Percentiles rank a stretch among this genome's conserved stretches.
These are phyloP conservation scores for Trogon surrucura DNA, from an alignment of 2,113 vertebrate species.

Conservation along the genomic window DNA sequence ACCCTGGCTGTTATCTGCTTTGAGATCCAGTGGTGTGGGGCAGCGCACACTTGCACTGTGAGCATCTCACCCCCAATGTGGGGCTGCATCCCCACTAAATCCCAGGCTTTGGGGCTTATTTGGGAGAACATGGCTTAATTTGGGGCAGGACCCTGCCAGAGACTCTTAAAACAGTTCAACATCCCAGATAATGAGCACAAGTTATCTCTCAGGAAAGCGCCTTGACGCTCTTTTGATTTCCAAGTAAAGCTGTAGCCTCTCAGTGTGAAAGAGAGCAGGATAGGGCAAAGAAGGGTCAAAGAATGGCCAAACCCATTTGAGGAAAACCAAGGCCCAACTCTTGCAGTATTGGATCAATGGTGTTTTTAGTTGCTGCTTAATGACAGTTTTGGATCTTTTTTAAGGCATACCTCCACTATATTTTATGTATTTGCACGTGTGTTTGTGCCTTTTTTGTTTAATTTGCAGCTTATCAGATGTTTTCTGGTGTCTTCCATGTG, in stretches of 20 bases:
- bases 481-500: not conserved
- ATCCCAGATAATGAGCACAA: not conserved
- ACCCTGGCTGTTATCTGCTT: not conserved
- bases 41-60: not conserved
- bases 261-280: not conserved
- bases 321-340: not conserved
- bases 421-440: not conserved
- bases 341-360: not conserved
- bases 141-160: not conserved
- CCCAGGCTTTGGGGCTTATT: not conserved
- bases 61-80: fast-evolving
- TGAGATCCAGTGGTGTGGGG: not conserved
- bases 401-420: not conserved
- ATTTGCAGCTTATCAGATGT: not conserved
- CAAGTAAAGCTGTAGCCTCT: not conserved
- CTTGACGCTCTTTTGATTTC: not conserved
- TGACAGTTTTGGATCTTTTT: not conserved
- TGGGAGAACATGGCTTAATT: fast-evolving
- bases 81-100: not conserved
- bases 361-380: not conserved
- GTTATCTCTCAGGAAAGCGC: not conserved
- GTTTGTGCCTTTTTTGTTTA: not conserved
- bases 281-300: not conserved
- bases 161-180: not conserved
- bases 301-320: not conserved